A percentile compares a stretch with the other conserved stretches of the same genome.
Conservation (phyloP, 2,797 vertebrate genomes). For the Myotis vivesi region DNA sequence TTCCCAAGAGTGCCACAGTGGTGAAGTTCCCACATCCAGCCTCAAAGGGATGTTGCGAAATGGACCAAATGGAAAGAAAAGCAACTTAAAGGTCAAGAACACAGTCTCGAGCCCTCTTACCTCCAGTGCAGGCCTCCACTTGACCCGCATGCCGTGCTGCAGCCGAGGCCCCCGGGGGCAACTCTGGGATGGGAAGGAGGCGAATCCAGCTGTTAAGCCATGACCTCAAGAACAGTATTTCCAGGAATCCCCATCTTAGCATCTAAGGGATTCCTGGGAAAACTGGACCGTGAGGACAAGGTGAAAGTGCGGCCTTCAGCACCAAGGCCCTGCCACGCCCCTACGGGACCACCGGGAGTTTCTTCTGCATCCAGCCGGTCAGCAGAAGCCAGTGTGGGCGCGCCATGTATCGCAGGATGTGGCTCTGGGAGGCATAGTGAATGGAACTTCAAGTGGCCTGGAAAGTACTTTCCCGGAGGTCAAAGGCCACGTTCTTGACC, state of each 20-base stretch:
- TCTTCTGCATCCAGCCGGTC: neutral
- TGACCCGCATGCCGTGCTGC: neutral
- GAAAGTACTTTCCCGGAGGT: constrained; percentile 35
- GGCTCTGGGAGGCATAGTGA: neutral
- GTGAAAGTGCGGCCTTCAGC: constrained; percentile 77
- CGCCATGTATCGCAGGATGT: rapidly evolving
- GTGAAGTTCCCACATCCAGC: constrained; percentile 32
- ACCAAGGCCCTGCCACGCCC: neutral
- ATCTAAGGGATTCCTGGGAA: constrained; percentile 99
- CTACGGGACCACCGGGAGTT: neutral
- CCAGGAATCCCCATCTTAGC: constrained; percentile 98
- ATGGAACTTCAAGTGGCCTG: neutral
- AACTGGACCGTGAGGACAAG: constrained; percentile 99
- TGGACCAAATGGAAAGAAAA: constrained; percentile 42
- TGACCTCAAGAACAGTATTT: constrained; percentile 99
- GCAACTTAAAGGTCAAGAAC: constrained; percentile 38
- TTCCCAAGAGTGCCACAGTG: neutral
- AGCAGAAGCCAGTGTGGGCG: neutral
- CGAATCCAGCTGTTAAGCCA: constrained; percentile 85
- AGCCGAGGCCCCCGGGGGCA: neutral
- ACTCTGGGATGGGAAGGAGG: constrained; percentile 1
- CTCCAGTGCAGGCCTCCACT: neutral
- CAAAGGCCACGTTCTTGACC: neutral
- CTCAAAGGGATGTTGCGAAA: constrained; percentile 24
- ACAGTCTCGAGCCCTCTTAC: constrained; percentile 45